Base-by-base conservation (phyloP, 2,797 vertebrate species). In the Acanthis flammea region DNA sequence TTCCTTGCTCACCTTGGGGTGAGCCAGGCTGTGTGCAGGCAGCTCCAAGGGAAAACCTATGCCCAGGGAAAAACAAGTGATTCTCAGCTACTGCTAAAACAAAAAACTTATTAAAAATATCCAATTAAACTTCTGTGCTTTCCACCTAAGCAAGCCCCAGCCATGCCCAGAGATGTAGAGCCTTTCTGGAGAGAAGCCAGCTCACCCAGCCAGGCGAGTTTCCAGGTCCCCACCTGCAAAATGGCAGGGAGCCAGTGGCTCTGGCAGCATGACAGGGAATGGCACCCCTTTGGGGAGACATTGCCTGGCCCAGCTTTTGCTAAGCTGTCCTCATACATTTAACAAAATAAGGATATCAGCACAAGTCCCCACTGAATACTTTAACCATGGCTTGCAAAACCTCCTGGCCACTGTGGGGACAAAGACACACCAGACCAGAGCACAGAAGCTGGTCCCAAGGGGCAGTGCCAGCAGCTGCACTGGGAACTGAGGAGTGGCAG, bases 161-260 rank as follows among this genome's bases (percentile, higher is more conserved):
- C 55, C n/a, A 11, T 12, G 47, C 44, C 45, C 55, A 35, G 76
- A 83, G 67, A 86, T 19, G 41, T 5, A 74, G 33, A 78, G 78
- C 25, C 63, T 73, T 81, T 33, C 47, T n/a, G 19, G 70, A 8
- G 31, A 92, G 60, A 50, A 68, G 35, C 60, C 54, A 81, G 42
- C 81, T 90, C 89, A 58, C 27, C 30, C 37, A 57, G 50, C 2
- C 66, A 94, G 77, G 45, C 63, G 68, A 45, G 57, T 75, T 95
- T 75, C 85, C 78, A 94, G 76, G 54, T 72, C 28, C 42, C 19
- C 67, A 66, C 23, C 57, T 66, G 84, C 24, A 28, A 95, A 96
- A 73, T 3, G 9, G 47, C 8, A 19, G 80, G 73, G 60, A 97
- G 89, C 55, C 33, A 31, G 90, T 53, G 60, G 60, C 54, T 90